These are phyloP conservation scores for Halcyon smyrnensis DNA, from an alignment of 2,797 vertebrate species.

Conservation along the genomic window DNA sequence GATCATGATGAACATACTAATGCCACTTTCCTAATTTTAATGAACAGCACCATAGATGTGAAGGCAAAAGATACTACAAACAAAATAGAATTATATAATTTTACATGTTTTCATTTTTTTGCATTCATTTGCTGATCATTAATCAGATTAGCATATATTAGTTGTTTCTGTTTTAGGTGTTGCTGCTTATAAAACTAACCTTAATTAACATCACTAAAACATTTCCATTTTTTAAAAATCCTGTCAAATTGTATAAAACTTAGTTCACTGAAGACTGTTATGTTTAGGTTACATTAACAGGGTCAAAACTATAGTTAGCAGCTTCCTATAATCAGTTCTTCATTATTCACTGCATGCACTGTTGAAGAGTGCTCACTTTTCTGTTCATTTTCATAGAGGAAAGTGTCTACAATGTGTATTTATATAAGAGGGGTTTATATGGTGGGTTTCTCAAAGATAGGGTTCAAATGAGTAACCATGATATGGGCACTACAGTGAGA, in stretches of 20 bases:
- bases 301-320: not conserved
- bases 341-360: not conserved
- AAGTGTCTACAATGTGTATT: not conserved
- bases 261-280: not conserved
- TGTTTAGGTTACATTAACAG: not conserved
- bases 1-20: not conserved
- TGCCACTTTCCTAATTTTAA: not conserved
- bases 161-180: conserved; percentile 30
- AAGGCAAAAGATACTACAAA: not conserved
- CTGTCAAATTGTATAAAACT: not conserved
- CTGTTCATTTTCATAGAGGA: not conserved
- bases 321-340: not conserved
- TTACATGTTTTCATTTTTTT: not conserved
- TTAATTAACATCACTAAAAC: not conserved
- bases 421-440: not conserved
- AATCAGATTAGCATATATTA: not conserved
- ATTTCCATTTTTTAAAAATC: not conserved
- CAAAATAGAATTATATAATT: not conserved
- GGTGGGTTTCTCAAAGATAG: not conserved
- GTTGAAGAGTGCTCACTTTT: not conserved
- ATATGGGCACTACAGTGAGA: not conserved
- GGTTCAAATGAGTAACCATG: not conserved
- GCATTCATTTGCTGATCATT: not conserved
- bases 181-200: conserved; percentile 10
- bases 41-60: not conserved